Evolutionary conservation across 1,140 invertebrate species (phyloP).

Genomic region (Euglossa dilemma): DNA sequence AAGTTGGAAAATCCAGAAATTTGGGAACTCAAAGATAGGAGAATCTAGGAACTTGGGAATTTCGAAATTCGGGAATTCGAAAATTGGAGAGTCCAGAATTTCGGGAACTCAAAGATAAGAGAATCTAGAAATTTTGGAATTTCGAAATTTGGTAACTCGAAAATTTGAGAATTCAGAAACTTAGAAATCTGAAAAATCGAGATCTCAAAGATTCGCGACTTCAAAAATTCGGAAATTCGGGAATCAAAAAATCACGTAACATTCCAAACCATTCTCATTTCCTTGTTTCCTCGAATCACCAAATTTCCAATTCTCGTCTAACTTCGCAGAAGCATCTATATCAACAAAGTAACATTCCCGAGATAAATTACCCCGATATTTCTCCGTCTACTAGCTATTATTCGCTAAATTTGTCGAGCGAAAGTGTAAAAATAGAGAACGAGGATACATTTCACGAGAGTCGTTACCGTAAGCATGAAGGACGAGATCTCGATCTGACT

Average conservation of each 20-base stretch:
- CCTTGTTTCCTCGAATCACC: too few species aligned
- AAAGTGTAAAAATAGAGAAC: background rate
- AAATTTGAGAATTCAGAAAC: background rate
- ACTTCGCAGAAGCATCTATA: too few species aligned
- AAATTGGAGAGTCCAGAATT: background rate
- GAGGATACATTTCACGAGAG: background rate
- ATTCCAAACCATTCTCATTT: too few species aligned
- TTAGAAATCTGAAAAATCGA: background rate
- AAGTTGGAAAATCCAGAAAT: too few species aligned
- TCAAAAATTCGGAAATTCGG: too few species aligned
- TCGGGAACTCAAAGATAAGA: too few species aligned
- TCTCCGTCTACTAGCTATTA: too few species aligned
- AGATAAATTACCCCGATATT: background rate
- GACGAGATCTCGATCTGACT: background rate
- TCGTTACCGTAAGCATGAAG: constrained; percentile 5
- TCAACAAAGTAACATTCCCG: background rate
- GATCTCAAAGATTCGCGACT: background rate
- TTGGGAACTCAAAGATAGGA: background rate
- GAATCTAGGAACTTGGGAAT: background rate
- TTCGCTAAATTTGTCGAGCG: background rate
- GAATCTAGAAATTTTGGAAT: fast-evolving
- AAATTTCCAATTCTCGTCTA: too few species aligned
- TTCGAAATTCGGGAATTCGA: background rate
- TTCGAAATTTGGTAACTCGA: background rate
- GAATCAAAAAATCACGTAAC: background rate